Evolutionary conservation across 2,113 vertebrate genomes (phyloP).

Genomic region (Climacteris rufus): DNA sequence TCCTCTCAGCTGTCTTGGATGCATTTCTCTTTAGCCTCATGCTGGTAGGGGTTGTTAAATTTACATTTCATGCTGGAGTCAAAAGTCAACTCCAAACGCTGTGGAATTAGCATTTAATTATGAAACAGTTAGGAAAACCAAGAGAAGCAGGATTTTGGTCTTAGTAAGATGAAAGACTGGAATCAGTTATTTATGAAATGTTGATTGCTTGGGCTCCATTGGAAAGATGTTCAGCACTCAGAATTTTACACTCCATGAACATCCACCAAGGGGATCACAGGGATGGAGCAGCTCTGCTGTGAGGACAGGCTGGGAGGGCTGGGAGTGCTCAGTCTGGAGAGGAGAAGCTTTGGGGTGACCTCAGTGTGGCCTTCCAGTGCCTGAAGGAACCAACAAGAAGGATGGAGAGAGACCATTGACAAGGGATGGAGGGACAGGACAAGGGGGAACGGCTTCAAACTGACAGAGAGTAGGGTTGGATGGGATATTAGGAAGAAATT

Average conservation of each 20-base stretch:
- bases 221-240: not conserved
- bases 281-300: not conserved
- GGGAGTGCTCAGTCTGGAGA: not conserved
- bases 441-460: not conserved
- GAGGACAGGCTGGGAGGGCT: not conserved
- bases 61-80: not conserved
- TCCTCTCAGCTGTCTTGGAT: not conserved
- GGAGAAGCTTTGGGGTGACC: not conserved
- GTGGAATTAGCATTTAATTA: slow-evolving; percentile 8
- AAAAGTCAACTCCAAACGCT: slow-evolving; percentile 19
- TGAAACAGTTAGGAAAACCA: not conserved
- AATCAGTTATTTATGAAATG: not conserved
- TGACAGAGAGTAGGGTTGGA: rapidly evolving
- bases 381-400: rapidly evolving
- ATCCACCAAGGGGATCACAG: not conserved
- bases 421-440: not conserved
- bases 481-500: rapidly evolving
- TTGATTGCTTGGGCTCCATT: rapidly evolving
- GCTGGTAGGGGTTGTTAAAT: not conserved
- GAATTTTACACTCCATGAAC: not conserved
- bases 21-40: not conserved
- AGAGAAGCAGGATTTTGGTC: not conserved
- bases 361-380: rapidly evolving
- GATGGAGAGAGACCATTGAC: rapidly evolving
- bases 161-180: not conserved